A percentile compares a stretch with the other conserved stretches of the same genome.
These are phyloP conservation scores for Pseudochirops cupreus DNA, from an alignment of 2,797 vertebrate species.

Conservation along the genomic window DNA sequence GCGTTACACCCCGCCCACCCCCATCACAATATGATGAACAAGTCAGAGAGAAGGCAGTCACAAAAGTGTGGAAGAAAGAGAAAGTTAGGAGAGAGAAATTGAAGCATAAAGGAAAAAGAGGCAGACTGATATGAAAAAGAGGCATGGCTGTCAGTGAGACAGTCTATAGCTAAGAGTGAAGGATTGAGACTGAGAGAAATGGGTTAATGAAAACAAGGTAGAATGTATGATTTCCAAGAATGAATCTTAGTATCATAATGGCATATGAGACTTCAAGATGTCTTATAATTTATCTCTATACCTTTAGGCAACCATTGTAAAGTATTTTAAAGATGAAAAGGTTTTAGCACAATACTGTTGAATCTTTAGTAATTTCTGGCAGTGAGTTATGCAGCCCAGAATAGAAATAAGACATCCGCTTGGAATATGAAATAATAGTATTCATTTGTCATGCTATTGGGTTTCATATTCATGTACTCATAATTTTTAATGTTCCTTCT, in stretches of 20 bases:
- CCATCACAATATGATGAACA: not conserved
- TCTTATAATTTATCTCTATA: conserved; percentile 51
- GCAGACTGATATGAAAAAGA: not conserved
- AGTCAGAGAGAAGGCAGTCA: not conserved
- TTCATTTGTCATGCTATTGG: conserved; percentile 75
- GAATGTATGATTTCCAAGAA: not conserved
- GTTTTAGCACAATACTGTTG: conserved; percentile 52
- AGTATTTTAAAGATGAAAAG: conserved; percentile 43
- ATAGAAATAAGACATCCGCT: conserved; percentile 59
- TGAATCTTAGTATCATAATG: conserved; percentile 3
- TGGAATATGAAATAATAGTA: conserved; percentile 77
- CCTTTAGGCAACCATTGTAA: conserved; percentile 11
- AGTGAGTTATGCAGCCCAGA: conserved; percentile 69
- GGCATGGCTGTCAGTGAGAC: too few species aligned
- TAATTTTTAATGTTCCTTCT: conserved; percentile 55
- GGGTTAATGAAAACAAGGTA: not conserved
- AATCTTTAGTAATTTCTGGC: conserved; percentile 64
- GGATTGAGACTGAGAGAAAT: not conserved
- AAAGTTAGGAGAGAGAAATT: not conserved
- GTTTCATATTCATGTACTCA: conserved; percentile 69
- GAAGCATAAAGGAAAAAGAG: not conserved
- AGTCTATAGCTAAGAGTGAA: not conserved
- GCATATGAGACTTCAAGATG: conserved; percentile 39
- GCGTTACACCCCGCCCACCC: accelerated
- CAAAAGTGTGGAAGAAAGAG: not conserved